Percentiles rank a stretch among this genome's conserved stretches.
These are phyloP conservation scores for Bufotes viridis DNA, from an alignment of 2,797 vertebrate species.

Conservation along the genomic window DNA sequence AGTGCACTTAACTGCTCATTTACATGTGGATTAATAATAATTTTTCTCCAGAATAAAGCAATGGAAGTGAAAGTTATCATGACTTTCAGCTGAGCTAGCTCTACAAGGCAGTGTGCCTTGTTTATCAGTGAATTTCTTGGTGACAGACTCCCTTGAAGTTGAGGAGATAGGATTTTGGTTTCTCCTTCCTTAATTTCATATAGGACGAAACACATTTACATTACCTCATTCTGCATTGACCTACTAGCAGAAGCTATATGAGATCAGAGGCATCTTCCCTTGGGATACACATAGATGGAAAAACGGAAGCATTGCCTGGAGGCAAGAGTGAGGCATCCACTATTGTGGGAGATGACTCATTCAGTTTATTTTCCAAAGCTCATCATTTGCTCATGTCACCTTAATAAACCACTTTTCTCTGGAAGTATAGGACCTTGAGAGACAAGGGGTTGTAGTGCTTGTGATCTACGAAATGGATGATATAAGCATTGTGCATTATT, in stretches of 20 bases:
- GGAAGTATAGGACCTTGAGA: background rate
- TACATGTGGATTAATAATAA: no score
- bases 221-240: conserved; percentile 3
- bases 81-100: no score
- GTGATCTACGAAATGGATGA: background rate
- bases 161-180: background rate
- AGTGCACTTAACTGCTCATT: no score
- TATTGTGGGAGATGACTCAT: conserved; percentile 53
- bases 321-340: conserved; percentile 30
- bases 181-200: background rate
- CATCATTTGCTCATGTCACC: conserved; percentile 28
- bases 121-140: no score
- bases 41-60: no score
- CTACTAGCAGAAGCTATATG: conserved; percentile 16
- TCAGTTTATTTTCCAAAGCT: conserved; percentile 29
- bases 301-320: conserved; percentile 48
- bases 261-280: conserved; percentile 35
- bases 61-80: no score
- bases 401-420: conserved; percentile 27
- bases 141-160: no score
- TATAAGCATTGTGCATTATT: conserved; percentile 11
- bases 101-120: no score
- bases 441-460: background rate
- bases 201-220: background rate
- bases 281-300: conserved; percentile 34